These are phyloP conservation scores for Drosophila kohkoa DNA, from an alignment of 1,140 invertebrate genomes.

Conservation along the genomic window DNA sequence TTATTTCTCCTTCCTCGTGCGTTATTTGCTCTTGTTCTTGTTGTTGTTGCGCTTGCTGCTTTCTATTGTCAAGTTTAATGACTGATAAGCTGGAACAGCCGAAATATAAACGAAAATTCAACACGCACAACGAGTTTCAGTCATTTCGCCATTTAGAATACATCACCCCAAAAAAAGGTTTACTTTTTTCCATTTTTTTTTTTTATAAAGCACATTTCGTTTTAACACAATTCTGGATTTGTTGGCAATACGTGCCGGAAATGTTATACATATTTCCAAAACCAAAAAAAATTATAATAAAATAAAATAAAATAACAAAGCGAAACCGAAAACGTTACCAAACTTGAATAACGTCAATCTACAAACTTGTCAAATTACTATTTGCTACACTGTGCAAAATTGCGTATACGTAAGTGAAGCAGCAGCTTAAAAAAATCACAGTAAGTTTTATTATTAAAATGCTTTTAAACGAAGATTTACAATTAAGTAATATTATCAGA, in stretches of 20 bases:
- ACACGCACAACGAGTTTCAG: slow-evolving; percentile 24
- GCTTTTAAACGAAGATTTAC: not conserved
- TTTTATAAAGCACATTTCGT: not conserved
- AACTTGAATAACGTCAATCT: slow-evolving; percentile 52
- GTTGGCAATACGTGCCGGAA: slow-evolving; percentile 33
- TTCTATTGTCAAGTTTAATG: slow-evolving; percentile 68
- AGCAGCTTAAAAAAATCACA: not conserved
- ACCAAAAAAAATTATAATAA: slow-evolving; percentile 14
- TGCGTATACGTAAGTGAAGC: not conserved
- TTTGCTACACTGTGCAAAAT: slow-evolving; percentile 27
- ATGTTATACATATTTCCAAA: slow-evolving; percentile 37
- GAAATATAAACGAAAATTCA: slow-evolving; percentile 39
- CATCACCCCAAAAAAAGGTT: slow-evolving; percentile 16
- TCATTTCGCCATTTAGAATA: slow-evolving; percentile 15
- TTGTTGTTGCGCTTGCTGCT: slow-evolving; percentile 42
- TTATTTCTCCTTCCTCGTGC: slow-evolving; percentile 38
- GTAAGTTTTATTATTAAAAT: not conserved
- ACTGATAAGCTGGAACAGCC: slow-evolving; percentile 66
- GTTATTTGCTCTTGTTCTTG: slow-evolving; percentile 31
- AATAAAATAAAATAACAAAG: not conserved
- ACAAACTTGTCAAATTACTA: slow-evolving; percentile 64
- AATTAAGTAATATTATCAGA: not conserved
- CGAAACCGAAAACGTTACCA: slow-evolving; percentile 22
- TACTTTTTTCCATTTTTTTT: too few species aligned
- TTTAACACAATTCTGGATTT: slow-evolving; percentile 17